Evolutionary conservation across 2,113 vertebrate genomes (phyloP).

Genomic region (Burhinus bistriatus): DNA sequence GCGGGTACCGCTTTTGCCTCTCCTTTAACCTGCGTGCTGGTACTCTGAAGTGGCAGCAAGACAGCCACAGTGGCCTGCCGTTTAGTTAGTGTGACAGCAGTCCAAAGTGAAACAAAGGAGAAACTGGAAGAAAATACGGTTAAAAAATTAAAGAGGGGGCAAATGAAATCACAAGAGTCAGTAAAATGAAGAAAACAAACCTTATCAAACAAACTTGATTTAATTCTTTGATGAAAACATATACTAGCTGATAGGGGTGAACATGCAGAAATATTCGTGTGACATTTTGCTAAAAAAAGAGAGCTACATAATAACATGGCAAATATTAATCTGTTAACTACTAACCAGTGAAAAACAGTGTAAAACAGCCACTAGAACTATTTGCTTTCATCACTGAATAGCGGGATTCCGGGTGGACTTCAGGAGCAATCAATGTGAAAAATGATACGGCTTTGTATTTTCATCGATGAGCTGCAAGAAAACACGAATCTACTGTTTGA

Average conservation of each 20-base stretch:
- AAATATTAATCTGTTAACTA: neutral
- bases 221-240: neutral
- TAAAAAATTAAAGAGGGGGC: neutral
- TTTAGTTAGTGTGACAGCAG: neutral
- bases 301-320: neutral
- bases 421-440: neutral
- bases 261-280: neutral
- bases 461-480: neutral
- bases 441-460: rapidly evolving
- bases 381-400: neutral
- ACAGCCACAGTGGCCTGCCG: neutral
- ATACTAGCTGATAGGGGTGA: too few relatives aligned
- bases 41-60: neutral
- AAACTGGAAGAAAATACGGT: neutral
- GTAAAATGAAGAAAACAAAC: neutral
- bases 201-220: neutral
- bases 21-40: neutral
- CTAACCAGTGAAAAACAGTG: neutral
- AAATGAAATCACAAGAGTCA: neutral
- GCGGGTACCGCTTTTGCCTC: neutral
- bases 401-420: neutral
- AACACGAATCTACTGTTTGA: neutral
- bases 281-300: neutral
- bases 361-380: neutral
- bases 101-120: neutral